These are phyloP conservation scores for Rhinolophus ferrumequinum DNA, from an alignment of 2,113 vertebrate genomes.

Conservation along the genomic window DNA sequence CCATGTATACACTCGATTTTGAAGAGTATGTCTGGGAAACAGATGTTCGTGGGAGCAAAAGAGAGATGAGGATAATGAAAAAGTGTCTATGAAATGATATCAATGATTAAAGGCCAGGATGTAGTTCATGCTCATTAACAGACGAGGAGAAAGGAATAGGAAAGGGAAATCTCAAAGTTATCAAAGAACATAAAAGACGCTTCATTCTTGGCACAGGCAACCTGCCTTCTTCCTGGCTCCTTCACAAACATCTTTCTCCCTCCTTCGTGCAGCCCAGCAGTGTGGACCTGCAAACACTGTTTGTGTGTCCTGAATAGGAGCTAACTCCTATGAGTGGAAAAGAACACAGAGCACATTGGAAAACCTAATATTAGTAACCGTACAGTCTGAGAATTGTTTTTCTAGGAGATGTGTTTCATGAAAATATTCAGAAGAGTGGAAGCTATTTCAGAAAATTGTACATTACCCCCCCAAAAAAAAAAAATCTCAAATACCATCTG, in stretches of 20 bases:
- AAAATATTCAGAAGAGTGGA: neutral
- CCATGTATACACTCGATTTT: slow-evolving; percentile 64
- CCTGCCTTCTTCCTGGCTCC: slow-evolving; percentile 46
- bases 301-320: neutral
- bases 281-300: neutral
- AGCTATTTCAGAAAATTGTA: neutral
- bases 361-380: neutral
- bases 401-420: neutral
- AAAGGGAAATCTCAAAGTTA: slow-evolving; percentile 60
- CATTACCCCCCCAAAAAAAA: neutral
- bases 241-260: neutral
- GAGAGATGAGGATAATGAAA: slow-evolving; percentile 72
- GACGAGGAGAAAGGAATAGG: slow-evolving; percentile 64
- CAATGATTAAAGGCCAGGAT: slow-evolving; percentile 83
- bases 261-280: neutral
- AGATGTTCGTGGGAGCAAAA: slow-evolving; percentile 75
- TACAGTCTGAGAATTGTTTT: neutral
- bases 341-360: neutral
- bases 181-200: slow-evolving; percentile 62
- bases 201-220: slow-evolving; percentile 7
- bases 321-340: neutral
- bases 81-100: slow-evolving; percentile 81
- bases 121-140: slow-evolving; percentile 78
- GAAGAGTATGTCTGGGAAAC: slow-evolving; percentile 74
- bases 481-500: neutral